These are phyloP conservation scores for Oscheius onirici DNA, from an alignment of 2,888 invertebrate genomes.

Conservation along the genomic window DNA sequence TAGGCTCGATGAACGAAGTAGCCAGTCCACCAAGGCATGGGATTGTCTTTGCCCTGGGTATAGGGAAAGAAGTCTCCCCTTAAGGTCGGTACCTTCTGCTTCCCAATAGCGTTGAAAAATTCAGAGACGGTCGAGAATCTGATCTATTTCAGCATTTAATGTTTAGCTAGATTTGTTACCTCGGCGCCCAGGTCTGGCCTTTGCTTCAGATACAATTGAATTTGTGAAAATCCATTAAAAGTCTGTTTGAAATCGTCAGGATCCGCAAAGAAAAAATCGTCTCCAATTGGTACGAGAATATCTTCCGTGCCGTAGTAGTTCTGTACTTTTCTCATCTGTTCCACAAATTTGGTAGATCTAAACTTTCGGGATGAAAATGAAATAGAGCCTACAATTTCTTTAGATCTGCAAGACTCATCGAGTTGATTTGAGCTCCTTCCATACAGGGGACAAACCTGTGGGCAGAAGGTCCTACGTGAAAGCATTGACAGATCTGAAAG, in stretches of 20 bases:
- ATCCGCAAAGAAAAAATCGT: conserved; percentile 92
- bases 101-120: conserved; percentile 43
- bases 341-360: conserved; percentile 16
- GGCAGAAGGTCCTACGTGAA: conserved; percentile 35
- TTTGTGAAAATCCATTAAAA: conserved; percentile 86
- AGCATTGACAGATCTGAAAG: conserved; percentile 33
- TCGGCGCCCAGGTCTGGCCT: conserved; percentile 34
- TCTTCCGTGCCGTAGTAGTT: conserved; percentile 69
- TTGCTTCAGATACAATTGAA: conserved; percentile 86
- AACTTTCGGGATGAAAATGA: neutral
- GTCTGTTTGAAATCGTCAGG: conserved; percentile 92
- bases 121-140: conserved; percentile 45
- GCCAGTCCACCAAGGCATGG: conserved; percentile 83
- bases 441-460: neutral
- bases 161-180: conserved; percentile 14
- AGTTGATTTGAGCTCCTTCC: neutral
- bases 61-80: conserved; percentile 89
- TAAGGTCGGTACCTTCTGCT: conserved; percentile 78
- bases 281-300: conserved; percentile 88
- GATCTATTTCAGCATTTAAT: conserved; percentile 22
- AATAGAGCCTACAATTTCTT: neutral
- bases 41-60: conserved; percentile 84
- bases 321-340: conserved; percentile 21
- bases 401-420: neutral
- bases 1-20: conserved; percentile 85